These are phyloP conservation scores for Threskiornis aethiopicus DNA, from an alignment of 2,797 vertebrate species.

Conservation along the genomic window DNA sequence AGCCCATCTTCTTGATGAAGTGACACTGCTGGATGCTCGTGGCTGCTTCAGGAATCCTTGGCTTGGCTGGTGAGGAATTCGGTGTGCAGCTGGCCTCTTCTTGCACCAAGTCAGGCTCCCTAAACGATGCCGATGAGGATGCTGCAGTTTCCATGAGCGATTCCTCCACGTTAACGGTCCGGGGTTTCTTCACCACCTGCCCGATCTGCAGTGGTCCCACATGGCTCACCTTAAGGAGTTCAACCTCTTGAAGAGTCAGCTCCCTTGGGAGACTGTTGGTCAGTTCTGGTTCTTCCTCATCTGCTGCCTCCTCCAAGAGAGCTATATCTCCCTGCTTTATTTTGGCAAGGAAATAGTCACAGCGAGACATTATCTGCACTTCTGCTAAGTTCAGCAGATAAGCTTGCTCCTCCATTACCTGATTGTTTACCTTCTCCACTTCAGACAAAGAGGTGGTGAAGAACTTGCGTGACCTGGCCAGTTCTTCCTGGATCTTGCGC, in stretches of 20 bases:
- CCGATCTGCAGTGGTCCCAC: slow-evolving; percentile 86
- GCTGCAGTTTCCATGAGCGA: slow-evolving; percentile 49
- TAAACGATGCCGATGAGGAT: slow-evolving; percentile 67
- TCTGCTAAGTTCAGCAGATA: slow-evolving; percentile 93
- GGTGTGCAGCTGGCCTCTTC: slow-evolving; percentile 78
- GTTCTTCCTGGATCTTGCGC: slow-evolving; percentile 88
- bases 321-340: slow-evolving; percentile 91
- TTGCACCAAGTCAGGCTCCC: slow-evolving; percentile 81
- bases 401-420: slow-evolving; percentile 91
- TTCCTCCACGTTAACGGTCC: slow-evolving; percentile 84
- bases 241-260: slow-evolving; percentile 90
- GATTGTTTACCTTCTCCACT: slow-evolving; percentile 90
- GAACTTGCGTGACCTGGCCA: slow-evolving; percentile 85
- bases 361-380: slow-evolving; percentile 93
- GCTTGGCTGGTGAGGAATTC: slow-evolving; percentile 73
- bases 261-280: slow-evolving; percentile 82
- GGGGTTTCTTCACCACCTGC: slow-evolving; percentile 85
- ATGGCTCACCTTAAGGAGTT: slow-evolving; percentile 84
- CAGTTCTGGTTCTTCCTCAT: slow-evolving; percentile 86
- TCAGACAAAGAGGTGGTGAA: slow-evolving; percentile 89
- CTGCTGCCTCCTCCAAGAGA: slow-evolving; percentile 87
- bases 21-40: slow-evolving; percentile 84
- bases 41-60: slow-evolving; percentile 77
- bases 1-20: slow-evolving; percentile 96
- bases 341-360: slow-evolving; percentile 93